phyloP scores from a whole-genome alignment of 2,888 invertebrate species.

The Trichopria drosophilae region DNA sequence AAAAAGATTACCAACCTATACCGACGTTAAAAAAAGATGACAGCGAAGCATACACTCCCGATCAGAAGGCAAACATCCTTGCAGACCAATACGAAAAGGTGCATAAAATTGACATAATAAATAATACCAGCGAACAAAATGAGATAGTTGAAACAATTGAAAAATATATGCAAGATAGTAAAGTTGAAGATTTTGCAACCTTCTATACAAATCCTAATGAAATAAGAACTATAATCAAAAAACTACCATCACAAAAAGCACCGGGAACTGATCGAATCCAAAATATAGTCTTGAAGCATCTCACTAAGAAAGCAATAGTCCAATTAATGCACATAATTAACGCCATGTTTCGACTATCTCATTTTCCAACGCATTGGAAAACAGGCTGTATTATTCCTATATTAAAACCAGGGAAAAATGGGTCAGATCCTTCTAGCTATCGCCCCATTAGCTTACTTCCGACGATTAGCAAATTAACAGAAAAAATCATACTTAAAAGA shows the following conservation, averaged over 20 bases:
- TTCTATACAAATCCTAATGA: conserved; percentile 10
- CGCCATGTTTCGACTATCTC: conserved; percentile 10
- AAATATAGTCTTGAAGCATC: conserved; percentile 29
- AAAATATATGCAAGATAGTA: background rate
- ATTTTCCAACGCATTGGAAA: conserved; percentile 27
- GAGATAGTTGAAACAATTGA: background rate
- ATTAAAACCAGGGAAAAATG: conserved; percentile 21
- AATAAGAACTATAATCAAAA: conserved; percentile 3
- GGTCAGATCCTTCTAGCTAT: conserved; percentile 16
- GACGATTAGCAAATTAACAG: conserved; percentile 25
- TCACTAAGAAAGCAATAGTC: conserved; percentile 19
- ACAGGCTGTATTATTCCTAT: conserved; percentile 23
- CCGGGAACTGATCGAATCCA: conserved; percentile 23
- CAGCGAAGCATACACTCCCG: conserved; percentile 1
- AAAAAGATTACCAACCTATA: conserved; percentile 15
- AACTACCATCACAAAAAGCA: conserved; percentile 9
- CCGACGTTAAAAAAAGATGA: conserved; percentile 10
- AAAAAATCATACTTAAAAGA: conserved; percentile 30
- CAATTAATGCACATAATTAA: conserved; percentile 26
- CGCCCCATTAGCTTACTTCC: conserved; percentile 30
- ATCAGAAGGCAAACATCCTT: conserved; percentile 27
- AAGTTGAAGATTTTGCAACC: background rate
- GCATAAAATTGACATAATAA: conserved; percentile 16
- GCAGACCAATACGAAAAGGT: conserved; percentile 23
- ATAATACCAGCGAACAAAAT: conserved; percentile 11